A percentile compares a stretch with the other conserved stretches of the same genome.
phyloP scores from a whole-genome alignment of 1,140 invertebrate genomes.

The Bombus affinis region DNA sequence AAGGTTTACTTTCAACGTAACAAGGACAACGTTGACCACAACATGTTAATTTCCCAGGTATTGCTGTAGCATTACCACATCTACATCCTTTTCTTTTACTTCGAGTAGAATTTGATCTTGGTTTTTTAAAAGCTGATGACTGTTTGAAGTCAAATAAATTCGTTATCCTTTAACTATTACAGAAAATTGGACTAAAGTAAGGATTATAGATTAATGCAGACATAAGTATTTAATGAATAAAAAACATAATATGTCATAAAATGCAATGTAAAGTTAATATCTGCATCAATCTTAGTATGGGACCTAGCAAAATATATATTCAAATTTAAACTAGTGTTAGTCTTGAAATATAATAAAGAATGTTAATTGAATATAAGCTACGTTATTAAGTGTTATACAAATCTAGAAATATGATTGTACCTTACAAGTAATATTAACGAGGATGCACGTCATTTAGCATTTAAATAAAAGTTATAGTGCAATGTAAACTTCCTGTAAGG shows the following conservation, averaged over 20 bases:
- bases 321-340: slow-evolving; percentile 57
- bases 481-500: slow-evolving; percentile 51
- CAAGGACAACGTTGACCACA: slow-evolving; percentile 96
- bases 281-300: slow-evolving; percentile 67
- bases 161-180: slow-evolving; percentile 19
- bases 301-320: slow-evolving; percentile 49
- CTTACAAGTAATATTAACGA: slow-evolving; percentile 64
- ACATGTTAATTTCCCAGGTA: slow-evolving; percentile 94
- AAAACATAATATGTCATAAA: neutral
- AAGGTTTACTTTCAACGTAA: slow-evolving; percentile 93
- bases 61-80: slow-evolving; percentile 94
- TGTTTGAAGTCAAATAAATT: slow-evolving; percentile 52
- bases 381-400: slow-evolving; percentile 54
- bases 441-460: slow-evolving; percentile 52
- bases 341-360: slow-evolving; percentile 37
- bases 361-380: slow-evolving; percentile 44
- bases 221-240: slow-evolving; percentile 11
- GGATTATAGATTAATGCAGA: slow-evolving; percentile 63
- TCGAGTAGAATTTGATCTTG: slow-evolving; percentile 78
- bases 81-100: slow-evolving; percentile 90
- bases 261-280: slow-evolving; percentile 10
- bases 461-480: slow-evolving; percentile 57
- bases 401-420: slow-evolving; percentile 53
- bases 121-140: slow-evolving; percentile 80
- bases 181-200: slow-evolving; percentile 5